Conservation (phyloP, 2,113 vertebrate genomes). For the Coturnix japonica region DNA sequence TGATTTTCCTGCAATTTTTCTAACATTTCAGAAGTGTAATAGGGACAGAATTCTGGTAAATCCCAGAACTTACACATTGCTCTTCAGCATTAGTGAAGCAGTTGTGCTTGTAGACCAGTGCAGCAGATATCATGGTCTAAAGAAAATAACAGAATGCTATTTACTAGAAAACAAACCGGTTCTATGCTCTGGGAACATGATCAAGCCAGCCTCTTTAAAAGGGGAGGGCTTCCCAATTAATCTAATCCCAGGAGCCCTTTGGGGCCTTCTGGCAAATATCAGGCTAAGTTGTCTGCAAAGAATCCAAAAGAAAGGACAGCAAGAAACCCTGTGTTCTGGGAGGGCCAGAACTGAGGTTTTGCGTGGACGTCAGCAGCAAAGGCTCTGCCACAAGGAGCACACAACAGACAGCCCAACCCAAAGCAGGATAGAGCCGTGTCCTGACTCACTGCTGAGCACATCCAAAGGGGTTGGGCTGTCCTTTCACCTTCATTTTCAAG, state of each 20-base stretch:
- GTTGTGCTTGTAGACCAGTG: neutral
- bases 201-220: neutral
- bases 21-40: neutral
- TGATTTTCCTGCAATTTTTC: neutral
- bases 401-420: neutral
- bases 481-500: neutral
- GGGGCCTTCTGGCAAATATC: neutral
- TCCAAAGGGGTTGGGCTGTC: neutral
- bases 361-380: neutral
- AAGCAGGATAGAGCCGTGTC: neutral
- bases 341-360: neutral
- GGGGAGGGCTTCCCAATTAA: neutral
- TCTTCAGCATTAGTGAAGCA: neutral
- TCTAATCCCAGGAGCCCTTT: neutral
- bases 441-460: neutral
- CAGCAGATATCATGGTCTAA: neutral
- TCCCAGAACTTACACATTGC: neutral
- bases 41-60: neutral
- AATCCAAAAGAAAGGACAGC: neutral
- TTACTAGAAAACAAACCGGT: neutral
- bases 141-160: neutral
- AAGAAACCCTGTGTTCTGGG: rapidly evolving
- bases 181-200: neutral
- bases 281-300: no score
- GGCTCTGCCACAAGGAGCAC: neutral